Base-by-base conservation (phyloP, 2,888 invertebrate genomes). In the Pristionchus japonicus region DNA sequence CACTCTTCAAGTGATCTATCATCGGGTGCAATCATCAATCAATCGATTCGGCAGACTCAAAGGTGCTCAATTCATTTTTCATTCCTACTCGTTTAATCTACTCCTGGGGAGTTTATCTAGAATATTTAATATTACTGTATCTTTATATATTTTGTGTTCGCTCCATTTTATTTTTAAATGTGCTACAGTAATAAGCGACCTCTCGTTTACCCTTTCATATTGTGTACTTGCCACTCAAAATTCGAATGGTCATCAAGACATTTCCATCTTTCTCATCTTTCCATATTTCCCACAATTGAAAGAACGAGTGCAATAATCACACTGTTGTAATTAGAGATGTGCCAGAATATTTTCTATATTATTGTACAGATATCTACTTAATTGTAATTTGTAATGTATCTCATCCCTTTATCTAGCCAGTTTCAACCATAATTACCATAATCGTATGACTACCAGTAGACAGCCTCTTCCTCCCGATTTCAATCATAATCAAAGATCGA, bases 1-100 rank as follows among this genome's bases (percentile, higher is more conserved):
- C 86, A 47, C 67, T 86, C 17, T 86, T 86, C 86, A 86, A 86
- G 31, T 86, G 67, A 86, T 84, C 82, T 49, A 31, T 43, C 20
- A 20, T 49, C 31, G 13, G 20, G 37, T 43, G 31, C 11, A 17
- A 37, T 74, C 40, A 1, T 40, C 74, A 11, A 74, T 40, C 43
- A 4, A 74, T 40, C 74, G 74, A 74, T 74, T 74, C 74, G 40
- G 23, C 70, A 34, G 40, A 4, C n/a, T 20, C 3, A 17, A 31
- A 40, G 74, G 74, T 74, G 74, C 40, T 40, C 23, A 70, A 52
- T 74, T 40, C n/a, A n/a, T 37, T 6, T 40, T 34, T 20, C n/a
- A 6, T 40, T 40, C 40, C 31, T 40, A 74, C 15, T 43, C 40
- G 11, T 74, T 37, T 74, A 40, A 15, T 74, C 20, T n/a, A n/a